These are phyloP conservation scores for Pituophis catenifer DNA, from an alignment of 2,113 vertebrate genomes.

Conservation along the genomic window DNA sequence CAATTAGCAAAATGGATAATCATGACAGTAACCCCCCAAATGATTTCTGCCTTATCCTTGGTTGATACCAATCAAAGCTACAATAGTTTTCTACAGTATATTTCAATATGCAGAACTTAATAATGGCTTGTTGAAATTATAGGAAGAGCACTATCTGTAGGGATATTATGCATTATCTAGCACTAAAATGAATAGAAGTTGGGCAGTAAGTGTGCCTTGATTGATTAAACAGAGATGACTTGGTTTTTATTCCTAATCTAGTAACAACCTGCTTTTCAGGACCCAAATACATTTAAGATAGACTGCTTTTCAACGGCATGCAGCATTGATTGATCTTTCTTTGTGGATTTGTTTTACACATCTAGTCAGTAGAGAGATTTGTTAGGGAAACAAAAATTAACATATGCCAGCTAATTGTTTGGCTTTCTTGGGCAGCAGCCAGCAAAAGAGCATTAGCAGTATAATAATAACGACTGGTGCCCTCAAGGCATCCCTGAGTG, in stretches of 20 bases:
- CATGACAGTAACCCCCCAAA: constrained; percentile 71
- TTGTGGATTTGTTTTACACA: constrained; percentile 89
- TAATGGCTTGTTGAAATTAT: constrained; percentile 67
- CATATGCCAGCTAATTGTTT: constrained; percentile 92
- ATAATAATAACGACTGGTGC: constrained; percentile 86
- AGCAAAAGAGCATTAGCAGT: constrained; percentile 83
- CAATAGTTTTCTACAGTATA: constrained; percentile 60
- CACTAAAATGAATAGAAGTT: not conserved
- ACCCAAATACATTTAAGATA: constrained; percentile 78
- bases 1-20: constrained; percentile 80
- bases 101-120: constrained; percentile 61
- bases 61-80: constrained; percentile 67
- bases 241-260: constrained; percentile 68
- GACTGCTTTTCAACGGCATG: constrained; percentile 81
- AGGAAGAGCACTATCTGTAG: not conserved
- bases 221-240: constrained; percentile 63
- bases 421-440: constrained; percentile 86
- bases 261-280: constrained; percentile 80
- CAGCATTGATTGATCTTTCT: constrained; percentile 87
- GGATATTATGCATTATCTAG: not conserved
- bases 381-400: constrained; percentile 90
- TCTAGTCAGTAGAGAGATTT: constrained; percentile 87
- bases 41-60: constrained; percentile 71
- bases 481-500: constrained; percentile 84
- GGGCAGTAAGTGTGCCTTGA: constrained; percentile 43